Percentiles rank a stretch among this genome's conserved stretches.
Conservation (phyloP, 2,113 vertebrate species). For the Condylura cristata region DNA sequence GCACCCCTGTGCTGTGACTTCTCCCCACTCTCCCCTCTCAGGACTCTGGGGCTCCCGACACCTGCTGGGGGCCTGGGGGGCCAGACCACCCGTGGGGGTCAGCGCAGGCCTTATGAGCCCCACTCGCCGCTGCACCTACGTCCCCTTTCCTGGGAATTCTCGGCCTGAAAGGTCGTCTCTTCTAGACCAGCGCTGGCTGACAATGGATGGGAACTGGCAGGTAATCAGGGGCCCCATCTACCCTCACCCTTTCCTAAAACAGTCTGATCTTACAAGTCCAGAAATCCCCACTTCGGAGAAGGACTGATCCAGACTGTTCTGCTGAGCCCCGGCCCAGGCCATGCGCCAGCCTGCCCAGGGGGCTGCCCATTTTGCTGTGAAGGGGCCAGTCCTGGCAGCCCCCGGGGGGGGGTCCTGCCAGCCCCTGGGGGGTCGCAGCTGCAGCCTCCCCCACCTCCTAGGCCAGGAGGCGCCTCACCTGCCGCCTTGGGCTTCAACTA, state of each 20-base stretch:
- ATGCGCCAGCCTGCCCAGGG: not conserved
- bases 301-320: not conserved
- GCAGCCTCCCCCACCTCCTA: not conserved
- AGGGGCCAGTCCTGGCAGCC: no score
- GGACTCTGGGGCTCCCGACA: not conserved
- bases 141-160: no score
- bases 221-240: accelerated
- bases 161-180: not conserved
- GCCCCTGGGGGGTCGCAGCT: no score
- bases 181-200: not conserved
- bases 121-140: no score
- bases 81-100: no score
- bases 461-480: not conserved
- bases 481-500: not conserved
- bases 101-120: no score
- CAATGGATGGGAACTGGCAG: not conserved
- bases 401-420: no score
- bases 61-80: no score
- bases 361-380: not conserved
- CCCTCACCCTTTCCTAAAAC: not conserved
- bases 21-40: not conserved
- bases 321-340: not conserved
- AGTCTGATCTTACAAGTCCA: not conserved
- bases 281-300: not conserved
- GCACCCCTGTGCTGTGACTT: not conserved